Conservation (phyloP, 2,888 invertebrate species). For the Cantharis rustica region DNA sequence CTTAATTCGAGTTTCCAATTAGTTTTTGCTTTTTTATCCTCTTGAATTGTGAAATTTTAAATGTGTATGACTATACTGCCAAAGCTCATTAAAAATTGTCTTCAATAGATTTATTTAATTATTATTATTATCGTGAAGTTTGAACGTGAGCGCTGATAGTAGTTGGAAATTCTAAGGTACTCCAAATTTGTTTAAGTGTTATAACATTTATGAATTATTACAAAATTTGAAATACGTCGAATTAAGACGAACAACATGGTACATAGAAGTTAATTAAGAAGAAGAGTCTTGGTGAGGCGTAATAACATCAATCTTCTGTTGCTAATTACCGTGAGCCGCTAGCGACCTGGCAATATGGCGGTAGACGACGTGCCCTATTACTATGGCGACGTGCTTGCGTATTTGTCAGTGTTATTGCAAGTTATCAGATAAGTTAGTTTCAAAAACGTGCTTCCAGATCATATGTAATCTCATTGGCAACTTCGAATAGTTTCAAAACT, state of each 20-base stretch:
- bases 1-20: background rate
- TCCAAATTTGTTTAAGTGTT: background rate
- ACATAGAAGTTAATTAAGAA: constrained; percentile 45
- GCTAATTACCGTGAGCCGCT: constrained; percentile 44
- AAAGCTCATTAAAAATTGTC: background rate
- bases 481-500: background rate
- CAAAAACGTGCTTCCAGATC: constrained; percentile 22
- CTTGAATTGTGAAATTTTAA: background rate
- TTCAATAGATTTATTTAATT: background rate
- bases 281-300: constrained; percentile 43
- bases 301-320: constrained; percentile 45
- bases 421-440: constrained; percentile 31
- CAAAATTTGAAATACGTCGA: constrained; percentile 26
- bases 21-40: background rate
- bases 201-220: constrained; percentile 23
- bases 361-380: constrained; percentile 38
- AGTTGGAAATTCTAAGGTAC: background rate
- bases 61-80: background rate
- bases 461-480: constrained; percentile 2
- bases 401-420: constrained; percentile 30
- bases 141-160: background rate
- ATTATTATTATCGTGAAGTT: background rate
- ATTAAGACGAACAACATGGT: constrained; percentile 40
- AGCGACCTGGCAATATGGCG: constrained; percentile 38
- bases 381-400: constrained; percentile 31